Conservation (phyloP, 2,888 invertebrate species). For the Spisula solida region DNA sequence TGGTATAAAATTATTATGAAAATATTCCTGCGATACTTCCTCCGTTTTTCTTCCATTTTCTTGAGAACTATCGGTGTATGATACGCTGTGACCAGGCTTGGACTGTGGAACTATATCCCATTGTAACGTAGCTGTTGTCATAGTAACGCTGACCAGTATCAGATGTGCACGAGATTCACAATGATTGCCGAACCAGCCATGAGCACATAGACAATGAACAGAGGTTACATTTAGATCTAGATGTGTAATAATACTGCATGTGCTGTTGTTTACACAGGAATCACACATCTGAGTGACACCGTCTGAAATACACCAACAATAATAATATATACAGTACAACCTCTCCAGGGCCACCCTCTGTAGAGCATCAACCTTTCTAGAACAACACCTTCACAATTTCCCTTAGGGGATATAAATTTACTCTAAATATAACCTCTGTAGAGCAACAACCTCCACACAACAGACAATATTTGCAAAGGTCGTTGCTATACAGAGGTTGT, state of each 20-base stretch:
- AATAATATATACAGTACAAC: too few species aligned
- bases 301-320: conserved; percentile 44
- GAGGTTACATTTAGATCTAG: conserved; percentile 22
- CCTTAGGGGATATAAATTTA: neutral
- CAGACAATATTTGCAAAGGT: too few species aligned
- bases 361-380: neutral
- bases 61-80: conserved; percentile 2
- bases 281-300: conserved; percentile 42
- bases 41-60: neutral
- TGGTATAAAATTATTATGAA: neutral
- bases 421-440: neutral
- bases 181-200: conserved; percentile 49
- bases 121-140: conserved; percentile 49
- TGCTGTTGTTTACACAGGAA: conserved; percentile 53
- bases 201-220: conserved; percentile 48
- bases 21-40: neutral
- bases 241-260: conserved; percentile 48
- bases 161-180: conserved; percentile 48
- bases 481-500: too few species aligned
- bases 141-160: conserved; percentile 40
- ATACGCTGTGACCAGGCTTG: neutral
- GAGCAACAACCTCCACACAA: neutral
- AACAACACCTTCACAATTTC: neutral
- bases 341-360: too few species aligned
- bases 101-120: conserved; percentile 12